Conservation (phyloP, 2,888 invertebrate genomes). For the Philereme transversata region DNA sequence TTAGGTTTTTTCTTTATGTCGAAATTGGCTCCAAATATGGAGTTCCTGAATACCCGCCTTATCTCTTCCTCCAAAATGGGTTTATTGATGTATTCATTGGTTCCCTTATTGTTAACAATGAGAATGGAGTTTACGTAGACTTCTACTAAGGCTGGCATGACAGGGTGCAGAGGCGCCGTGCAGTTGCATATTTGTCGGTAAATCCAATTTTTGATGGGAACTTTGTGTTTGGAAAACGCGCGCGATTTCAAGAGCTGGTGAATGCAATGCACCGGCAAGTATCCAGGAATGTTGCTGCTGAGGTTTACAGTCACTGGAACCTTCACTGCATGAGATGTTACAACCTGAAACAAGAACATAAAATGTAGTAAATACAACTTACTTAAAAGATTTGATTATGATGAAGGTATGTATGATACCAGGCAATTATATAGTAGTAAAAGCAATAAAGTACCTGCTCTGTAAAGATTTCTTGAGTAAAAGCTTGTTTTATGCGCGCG, state of each 20-base stretch:
- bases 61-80: constrained; percentile 96
- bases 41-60: constrained; percentile 90
- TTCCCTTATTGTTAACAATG: constrained; percentile 86
- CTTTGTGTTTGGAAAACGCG: constrained; percentile 97
- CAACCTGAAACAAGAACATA: constrained; percentile 83
- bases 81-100: constrained; percentile 93
- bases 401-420: neutral
- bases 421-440: neutral
- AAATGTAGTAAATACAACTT: neutral
- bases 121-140: constrained; percentile 97
- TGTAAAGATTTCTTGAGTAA: constrained; percentile 98
- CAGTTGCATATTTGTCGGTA: constrained; percentile 96
- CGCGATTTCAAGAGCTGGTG: constrained; percentile 96
- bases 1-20: constrained; percentile 80
- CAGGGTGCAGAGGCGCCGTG: constrained; percentile 95
- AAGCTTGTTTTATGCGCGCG: constrained; percentile 95
- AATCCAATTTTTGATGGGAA: constrained; percentile 98
- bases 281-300: constrained; percentile 94
- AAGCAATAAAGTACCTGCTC: constrained; percentile 87
- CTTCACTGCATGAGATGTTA: constrained; percentile 97
- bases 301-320: constrained; percentile 96
- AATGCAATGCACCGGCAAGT: constrained; percentile 97
- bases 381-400: neutral
- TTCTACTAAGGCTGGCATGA: constrained; percentile 95
- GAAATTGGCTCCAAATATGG: constrained; percentile 89